Percentiles rank a stretch among this genome's conserved stretches.
phyloP scores from a whole-genome alignment of 2,797 vertebrate species.

The Coendou prehensilis region DNA sequence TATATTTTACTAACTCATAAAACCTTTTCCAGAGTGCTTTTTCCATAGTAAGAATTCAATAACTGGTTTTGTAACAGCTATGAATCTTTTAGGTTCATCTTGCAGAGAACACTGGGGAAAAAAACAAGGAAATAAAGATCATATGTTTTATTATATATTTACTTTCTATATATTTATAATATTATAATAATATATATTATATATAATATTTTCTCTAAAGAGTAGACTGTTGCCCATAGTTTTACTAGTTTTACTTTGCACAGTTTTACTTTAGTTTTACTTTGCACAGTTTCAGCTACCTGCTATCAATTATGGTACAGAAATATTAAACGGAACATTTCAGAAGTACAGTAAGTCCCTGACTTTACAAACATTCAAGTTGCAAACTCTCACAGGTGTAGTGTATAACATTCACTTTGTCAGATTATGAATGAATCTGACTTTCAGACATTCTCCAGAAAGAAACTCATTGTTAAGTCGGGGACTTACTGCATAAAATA shows the following conservation, averaged over 20 bases:
- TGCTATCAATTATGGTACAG: not conserved
- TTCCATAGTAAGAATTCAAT: conserved; percentile 23
- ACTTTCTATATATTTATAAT: not conserved
- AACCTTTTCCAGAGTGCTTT: not conserved
- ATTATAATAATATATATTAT: no score
- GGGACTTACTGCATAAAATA: not conserved
- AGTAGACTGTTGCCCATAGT: not conserved
- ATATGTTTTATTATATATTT: not conserved
- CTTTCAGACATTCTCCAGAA: not conserved
- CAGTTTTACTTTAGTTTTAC: not conserved
- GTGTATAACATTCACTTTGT: not conserved
- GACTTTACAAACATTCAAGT: not conserved
- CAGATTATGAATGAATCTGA: not conserved
- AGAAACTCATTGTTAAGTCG: not conserved
- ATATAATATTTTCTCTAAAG: not conserved
- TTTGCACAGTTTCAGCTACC: not conserved
- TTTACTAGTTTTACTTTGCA: not conserved
- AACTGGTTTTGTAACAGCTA: conserved; percentile 1
- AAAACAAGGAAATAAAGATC: not conserved
- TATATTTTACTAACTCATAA: not conserved
- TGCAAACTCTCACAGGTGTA: not conserved
- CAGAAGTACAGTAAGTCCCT: not conserved
- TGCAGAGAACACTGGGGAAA: not conserved
- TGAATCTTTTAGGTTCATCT: not conserved
- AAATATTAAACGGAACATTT: not conserved